Percentiles rank a stretch among this genome's conserved stretches.
These are phyloP conservation scores for Anolis carolinensis DNA, from an alignment of 2,113 vertebrate species.

Conservation along the genomic window DNA sequence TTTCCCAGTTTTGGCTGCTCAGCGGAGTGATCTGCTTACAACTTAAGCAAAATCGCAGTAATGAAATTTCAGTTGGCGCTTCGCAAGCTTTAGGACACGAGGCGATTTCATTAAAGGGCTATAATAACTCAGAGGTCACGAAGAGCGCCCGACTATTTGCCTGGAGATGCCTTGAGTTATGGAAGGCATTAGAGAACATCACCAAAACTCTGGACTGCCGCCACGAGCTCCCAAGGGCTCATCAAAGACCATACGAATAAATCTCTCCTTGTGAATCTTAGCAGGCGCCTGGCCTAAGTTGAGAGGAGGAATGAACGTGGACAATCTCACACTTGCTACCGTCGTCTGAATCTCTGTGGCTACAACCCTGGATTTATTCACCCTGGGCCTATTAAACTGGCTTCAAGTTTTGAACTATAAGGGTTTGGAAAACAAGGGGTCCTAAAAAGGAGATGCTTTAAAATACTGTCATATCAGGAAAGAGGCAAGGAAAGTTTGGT, in stretches of 20 bases:
- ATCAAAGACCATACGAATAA: constrained; percentile 33
- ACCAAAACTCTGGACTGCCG: constrained; percentile 17
- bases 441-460: neutral
- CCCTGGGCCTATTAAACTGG: neutral
- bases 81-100: constrained; percentile 48
- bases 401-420: neutral
- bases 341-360: neutral
- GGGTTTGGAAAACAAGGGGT: neutral
- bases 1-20: neutral
- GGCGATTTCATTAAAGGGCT: constrained; percentile 48
- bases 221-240: neutral
- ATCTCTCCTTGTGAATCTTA: neutral
- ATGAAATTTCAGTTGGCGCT: constrained; percentile 49
- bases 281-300: neutral
- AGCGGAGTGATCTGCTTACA: constrained; percentile 27
- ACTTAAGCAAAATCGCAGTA: constrained; percentile 31
- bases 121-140: constrained; percentile 48
- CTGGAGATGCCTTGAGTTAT: constrained; percentile 40
- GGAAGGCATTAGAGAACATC: constrained; percentile 26
- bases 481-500: neutral
- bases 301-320: neutral
- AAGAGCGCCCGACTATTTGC: constrained; percentile 2
- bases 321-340: neutral
- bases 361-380: neutral
- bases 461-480: neutral